A percentile compares a stretch with the other conserved stretches of the same genome.
phyloP scores from a whole-genome alignment of 2,797 vertebrate species.

The Glyptemys insculpta region DNA sequence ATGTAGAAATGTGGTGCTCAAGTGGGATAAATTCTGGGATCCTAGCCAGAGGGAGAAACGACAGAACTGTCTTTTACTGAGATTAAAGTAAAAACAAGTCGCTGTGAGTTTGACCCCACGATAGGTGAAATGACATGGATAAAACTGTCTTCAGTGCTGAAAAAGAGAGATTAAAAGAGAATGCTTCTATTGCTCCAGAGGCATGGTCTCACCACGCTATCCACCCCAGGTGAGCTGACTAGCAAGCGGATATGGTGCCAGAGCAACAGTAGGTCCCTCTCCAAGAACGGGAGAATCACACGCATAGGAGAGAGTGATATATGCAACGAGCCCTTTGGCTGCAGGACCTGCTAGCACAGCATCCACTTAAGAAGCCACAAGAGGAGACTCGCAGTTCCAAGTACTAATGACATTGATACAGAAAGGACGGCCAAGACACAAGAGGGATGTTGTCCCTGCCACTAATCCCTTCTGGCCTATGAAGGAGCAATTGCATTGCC shows the following conservation, averaged over 20 bases:
- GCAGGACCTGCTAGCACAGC: background rate
- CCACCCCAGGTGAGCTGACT: background rate
- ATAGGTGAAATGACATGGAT: background rate
- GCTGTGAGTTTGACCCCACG: background rate
- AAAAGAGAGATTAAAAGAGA: background rate
- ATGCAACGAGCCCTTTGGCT: background rate
- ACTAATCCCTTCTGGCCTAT: background rate
- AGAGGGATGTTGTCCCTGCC: background rate
- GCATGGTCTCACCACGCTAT: background rate
- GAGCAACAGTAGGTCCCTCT: background rate
- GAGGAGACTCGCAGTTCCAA: slow-evolving; percentile 5
- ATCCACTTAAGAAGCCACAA: background rate
- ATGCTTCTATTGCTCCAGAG: background rate
- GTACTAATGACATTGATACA: background rate
- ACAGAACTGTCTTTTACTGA: slow-evolving; percentile 21
- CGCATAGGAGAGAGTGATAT: background rate
- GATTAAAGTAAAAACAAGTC: slow-evolving; percentile 27
- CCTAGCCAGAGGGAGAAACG: background rate
- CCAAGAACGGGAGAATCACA: background rate
- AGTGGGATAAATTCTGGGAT: background rate
- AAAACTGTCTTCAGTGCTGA: background rate
- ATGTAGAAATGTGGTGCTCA: background rate
- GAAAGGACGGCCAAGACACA: background rate
- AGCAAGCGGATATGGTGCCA: background rate
- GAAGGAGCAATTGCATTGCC: background rate